These are phyloP conservation scores for Orycteropus afer DNA, from an alignment of 2,113 vertebrate species.

Conservation along the genomic window DNA sequence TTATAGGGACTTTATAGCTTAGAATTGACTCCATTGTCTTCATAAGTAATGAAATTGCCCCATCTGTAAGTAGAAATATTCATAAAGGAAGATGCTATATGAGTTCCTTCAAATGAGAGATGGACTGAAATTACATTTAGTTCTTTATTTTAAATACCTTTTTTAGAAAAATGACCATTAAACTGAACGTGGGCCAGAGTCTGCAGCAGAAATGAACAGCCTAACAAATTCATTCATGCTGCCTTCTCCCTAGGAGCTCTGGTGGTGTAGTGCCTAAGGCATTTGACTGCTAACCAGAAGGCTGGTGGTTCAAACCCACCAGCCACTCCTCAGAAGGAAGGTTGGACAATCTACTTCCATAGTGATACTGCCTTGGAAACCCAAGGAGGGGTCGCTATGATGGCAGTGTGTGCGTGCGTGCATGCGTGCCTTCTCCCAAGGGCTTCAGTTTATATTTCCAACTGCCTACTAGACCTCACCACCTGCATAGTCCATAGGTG, in stretches of 20 bases:
- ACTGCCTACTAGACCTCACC: neutral
- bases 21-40: neutral
- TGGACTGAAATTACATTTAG: neutral
- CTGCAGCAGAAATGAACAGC: neutral
- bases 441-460: neutral
- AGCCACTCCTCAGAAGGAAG: too few species aligned
- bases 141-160: slow-evolving; percentile 31
- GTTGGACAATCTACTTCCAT: too few species aligned
- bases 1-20: neutral
- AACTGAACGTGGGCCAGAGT: neutral
- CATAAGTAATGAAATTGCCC: neutral
- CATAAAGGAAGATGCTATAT: neutral
- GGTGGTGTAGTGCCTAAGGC: too few species aligned
- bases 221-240: neutral
- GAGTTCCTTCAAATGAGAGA: neutral
- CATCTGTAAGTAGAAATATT: neutral
- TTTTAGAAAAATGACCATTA: slow-evolving; percentile 7
- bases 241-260: too few species aligned
- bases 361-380: too few species aligned
- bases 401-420: too few species aligned
- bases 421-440: neutral
- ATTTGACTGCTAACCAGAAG: too few species aligned
- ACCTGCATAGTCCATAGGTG: neutral
- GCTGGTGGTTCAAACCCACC: too few species aligned
- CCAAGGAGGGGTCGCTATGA: too few species aligned